Evolutionary conservation across 1,140 invertebrate species (phyloP).

Genomic region (Monomorium pharaonis): DNA sequence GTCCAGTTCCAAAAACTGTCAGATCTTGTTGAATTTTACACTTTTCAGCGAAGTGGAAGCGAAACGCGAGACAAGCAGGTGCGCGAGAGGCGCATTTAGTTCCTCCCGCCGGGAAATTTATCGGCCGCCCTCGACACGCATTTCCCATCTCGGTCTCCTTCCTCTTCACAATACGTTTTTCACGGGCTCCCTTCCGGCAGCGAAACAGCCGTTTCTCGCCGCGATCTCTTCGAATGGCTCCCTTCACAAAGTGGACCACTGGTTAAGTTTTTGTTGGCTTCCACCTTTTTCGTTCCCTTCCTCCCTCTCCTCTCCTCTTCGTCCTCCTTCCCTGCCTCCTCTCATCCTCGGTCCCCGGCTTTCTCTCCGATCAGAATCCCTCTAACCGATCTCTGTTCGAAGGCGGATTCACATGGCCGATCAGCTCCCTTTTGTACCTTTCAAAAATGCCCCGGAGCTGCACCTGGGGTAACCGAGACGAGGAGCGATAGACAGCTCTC

Average conservation of each 20-base stretch:
- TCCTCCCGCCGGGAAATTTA: conserved; percentile 36
- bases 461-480: conserved; percentile 19
- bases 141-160: conserved; percentile 58
- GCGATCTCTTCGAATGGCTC: conserved; percentile 69
- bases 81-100: conserved; percentile 6
- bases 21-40: background rate
- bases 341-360: background rate
- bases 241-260: conserved; percentile 68
- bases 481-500: background rate
- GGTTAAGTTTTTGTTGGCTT: conserved; percentile 73
- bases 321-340: background rate
- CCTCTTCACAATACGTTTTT: conserved; percentile 58
- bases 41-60: background rate
- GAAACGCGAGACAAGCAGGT: background rate
- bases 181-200: conserved; percentile 60
- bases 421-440: conserved; percentile 56
- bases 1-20: background rate
- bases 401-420: conserved; percentile 39
- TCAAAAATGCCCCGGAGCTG: conserved; percentile 16
- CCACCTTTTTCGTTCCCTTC: conserved; percentile 51
- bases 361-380: conserved; percentile 63
- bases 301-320: background rate
- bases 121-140: conserved; percentile 25
- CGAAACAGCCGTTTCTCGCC: conserved; percentile 52
- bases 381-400: conserved; percentile 65